These are phyloP conservation scores for Caranx ignobilis DNA, from an alignment of 2,113 vertebrate genomes.

Conservation along the genomic window DNA sequence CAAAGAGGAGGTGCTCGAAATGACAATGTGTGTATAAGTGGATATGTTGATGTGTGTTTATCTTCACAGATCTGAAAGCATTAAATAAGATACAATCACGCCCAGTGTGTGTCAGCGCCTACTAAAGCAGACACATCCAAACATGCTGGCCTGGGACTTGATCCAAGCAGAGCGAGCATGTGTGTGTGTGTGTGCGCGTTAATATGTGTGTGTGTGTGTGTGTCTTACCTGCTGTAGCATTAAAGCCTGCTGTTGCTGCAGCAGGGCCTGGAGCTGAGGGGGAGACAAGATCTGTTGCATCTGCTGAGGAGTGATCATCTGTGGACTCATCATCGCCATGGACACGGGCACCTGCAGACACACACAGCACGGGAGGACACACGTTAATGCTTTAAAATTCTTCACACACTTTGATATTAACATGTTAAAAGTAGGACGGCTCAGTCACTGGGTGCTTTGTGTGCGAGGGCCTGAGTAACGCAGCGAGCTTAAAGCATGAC, in stretches of 20 bases:
- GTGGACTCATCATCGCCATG: slow-evolving; percentile 99
- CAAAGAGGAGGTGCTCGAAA: slow-evolving; percentile 37
- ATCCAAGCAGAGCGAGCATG: slow-evolving; percentile 37
- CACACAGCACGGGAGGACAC: slow-evolving; percentile 14
- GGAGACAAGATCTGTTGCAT: slow-evolving; percentile 99
- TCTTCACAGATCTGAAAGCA: slow-evolving; percentile 65
- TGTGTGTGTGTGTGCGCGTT: slow-evolving; percentile 19
- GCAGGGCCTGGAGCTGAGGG: slow-evolving; percentile 95
- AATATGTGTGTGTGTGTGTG: slow-evolving; percentile 12
- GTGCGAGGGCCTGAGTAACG: slow-evolving; percentile 20
- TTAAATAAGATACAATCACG: slow-evolving; percentile 65
- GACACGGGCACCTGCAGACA: slow-evolving; percentile 93
- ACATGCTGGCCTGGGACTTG: slow-evolving; percentile 56
- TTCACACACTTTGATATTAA: neutral
- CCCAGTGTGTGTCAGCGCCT: slow-evolving; percentile 70
- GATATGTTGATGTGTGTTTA: slow-evolving; percentile 49
- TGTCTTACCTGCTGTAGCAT: slow-evolving; percentile 96
- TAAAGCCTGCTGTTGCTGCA: slow-evolving; percentile 97
- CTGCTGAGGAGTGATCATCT: slow-evolving; percentile 98
- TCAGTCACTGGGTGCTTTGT: slow-evolving; percentile 45
- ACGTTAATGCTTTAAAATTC: slow-evolving; percentile 7
- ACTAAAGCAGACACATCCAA: slow-evolving; percentile 65
- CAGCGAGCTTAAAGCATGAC: slow-evolving; percentile 58
- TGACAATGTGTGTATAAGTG: slow-evolving; percentile 52
- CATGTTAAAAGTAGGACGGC: slow-evolving; percentile 30